These are phyloP conservation scores for Malacosoma neustria DNA, from an alignment of 2,888 invertebrate species.

Conservation along the genomic window DNA sequence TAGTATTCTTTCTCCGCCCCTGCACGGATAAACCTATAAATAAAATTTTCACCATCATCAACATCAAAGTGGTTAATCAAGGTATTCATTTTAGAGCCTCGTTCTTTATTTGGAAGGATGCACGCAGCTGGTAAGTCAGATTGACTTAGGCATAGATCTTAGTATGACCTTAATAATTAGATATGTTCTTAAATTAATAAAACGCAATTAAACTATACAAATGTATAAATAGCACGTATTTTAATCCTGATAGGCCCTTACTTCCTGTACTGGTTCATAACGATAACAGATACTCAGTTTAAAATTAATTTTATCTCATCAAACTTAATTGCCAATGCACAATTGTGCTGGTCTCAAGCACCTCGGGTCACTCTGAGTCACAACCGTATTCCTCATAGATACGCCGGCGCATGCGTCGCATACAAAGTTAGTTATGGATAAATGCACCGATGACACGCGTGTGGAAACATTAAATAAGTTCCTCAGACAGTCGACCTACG, in stretches of 20 bases:
- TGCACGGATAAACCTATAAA: no score
- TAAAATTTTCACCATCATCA: no score
- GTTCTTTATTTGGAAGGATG: no score
- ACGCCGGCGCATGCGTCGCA: slow-evolving; percentile 23
- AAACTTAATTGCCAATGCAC: slow-evolving; percentile 61
- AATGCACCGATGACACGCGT: slow-evolving; percentile 26
- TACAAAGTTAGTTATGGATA: slow-evolving; percentile 36
- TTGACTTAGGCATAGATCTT: no score
- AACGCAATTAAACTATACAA: no score
- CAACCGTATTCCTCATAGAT: slow-evolving; percentile 8
- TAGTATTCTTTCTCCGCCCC: no score
- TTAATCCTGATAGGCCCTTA: not conserved
- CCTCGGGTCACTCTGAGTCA: slow-evolving; percentile 52
- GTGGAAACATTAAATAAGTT: slow-evolving; percentile 24
- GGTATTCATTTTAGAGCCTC: no score
- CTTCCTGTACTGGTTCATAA: slow-evolving; percentile 1
- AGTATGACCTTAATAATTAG: no score
- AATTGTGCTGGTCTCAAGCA: slow-evolving; percentile 52
- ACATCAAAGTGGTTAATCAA: no score
- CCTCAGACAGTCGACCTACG: slow-evolving; percentile 8
- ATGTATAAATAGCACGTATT: not conserved
- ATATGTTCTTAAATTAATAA: no score
- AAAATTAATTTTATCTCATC: slow-evolving; percentile 64
- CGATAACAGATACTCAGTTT: slow-evolving; percentile 38
- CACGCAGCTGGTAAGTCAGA: no score